Evolutionary conservation across 2,113 vertebrate species (phyloP), one percentile per base, ranked within the genome.

Genomic region (Coregonus clupeaformis): DNA sequence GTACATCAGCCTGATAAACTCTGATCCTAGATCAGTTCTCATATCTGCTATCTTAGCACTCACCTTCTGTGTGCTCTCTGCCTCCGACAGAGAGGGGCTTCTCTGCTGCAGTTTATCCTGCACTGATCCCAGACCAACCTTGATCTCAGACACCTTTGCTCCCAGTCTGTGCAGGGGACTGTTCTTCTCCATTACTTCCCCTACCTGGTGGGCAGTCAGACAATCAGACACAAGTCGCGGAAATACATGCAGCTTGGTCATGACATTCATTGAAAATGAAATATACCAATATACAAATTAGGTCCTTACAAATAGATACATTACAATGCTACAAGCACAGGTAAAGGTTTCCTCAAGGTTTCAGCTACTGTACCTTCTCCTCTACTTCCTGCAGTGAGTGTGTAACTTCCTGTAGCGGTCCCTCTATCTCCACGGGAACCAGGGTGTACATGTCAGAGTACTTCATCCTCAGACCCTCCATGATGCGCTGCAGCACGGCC

Each of bases 31-130:
- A 65, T 29, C 24, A 65, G 27, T 30, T 27, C 65, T 30, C 27
- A 20, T 27, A 9, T 67, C 20, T 20, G 29, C 16, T 14, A 32
- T 42, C 1, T 20, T 32, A 24, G 11, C 0, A 16, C 80, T 85
- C 87, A 99, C 98, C 95, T 98, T 97, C 84, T 96, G 96, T 72
- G 94, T 87, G 82, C 90, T 85, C 84, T 96, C 94, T 5, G 97
- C 96, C 77, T 95, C 93, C 14, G 68, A 68, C 57, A 96, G 83
- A 9, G 85, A 92, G 77, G 91, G 87, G 74, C 92, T 95, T 71
- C 89, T 95, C 76, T 94, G 91, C 25, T 95, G 90, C 27, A 98
- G 88, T 78, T 92, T 91, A 60, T 88, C 92, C 89, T 95, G 93
- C 59, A 97, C 89, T n/a, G 91, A 91, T 67, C 74, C 88, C 72